A percentile compares a stretch with the other conserved stretches of the same genome.
These are phyloP conservation scores for Sus cebifrons DNA, from an alignment of 2,797 vertebrate species.

Conservation along the genomic window DNA sequence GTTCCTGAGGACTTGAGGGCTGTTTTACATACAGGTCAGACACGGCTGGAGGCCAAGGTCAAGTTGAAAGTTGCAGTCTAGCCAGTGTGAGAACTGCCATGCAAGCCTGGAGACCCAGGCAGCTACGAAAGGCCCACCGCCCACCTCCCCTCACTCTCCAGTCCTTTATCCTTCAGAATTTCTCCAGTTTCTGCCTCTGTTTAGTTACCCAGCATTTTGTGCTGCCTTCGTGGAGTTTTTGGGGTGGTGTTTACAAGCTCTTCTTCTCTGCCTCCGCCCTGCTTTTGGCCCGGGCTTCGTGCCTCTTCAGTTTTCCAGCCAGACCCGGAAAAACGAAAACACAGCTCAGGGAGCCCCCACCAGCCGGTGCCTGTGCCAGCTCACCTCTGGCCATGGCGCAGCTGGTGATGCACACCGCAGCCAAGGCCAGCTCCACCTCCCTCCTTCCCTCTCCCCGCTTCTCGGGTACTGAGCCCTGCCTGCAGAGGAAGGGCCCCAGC, in stretches of 20 bases:
- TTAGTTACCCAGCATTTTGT: neutral
- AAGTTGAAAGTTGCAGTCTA: slow-evolving; percentile 97
- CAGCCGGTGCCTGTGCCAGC: slow-evolving; percentile 68
- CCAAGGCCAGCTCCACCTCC: slow-evolving; percentile 57
- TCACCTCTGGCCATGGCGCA: slow-evolving; percentile 70
- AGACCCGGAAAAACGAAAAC: slow-evolving; percentile 82
- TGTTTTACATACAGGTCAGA: slow-evolving; percentile 90
- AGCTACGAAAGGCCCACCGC: slow-evolving; percentile 88
- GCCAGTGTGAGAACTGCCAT: slow-evolving; percentile 92
- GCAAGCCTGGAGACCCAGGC: slow-evolving; percentile 87
- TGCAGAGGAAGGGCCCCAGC: slow-evolving; percentile 63
- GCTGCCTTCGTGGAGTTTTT: slow-evolving; percentile 68
- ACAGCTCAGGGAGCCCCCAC: slow-evolving; percentile 72
- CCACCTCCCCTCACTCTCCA: slow-evolving; percentile 84
- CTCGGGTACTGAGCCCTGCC: slow-evolving; percentile 18
- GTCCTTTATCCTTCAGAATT: slow-evolving; percentile 50
- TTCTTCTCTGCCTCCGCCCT: slow-evolving; percentile 74
- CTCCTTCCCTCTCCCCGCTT: slow-evolving; percentile 41
- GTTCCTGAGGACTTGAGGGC: slow-evolving; percentile 86
- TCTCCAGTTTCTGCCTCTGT: neutral
- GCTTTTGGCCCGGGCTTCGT: slow-evolving; percentile 65
- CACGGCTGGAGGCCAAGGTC: slow-evolving; percentile 97
- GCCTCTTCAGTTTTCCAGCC: slow-evolving; percentile 77
- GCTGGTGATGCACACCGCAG: slow-evolving; percentile 25
- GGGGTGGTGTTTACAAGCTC: slow-evolving; percentile 74